Conservation (phyloP, 2,113 vertebrate genomes). For the Vanacampus margaritifer region DNA sequence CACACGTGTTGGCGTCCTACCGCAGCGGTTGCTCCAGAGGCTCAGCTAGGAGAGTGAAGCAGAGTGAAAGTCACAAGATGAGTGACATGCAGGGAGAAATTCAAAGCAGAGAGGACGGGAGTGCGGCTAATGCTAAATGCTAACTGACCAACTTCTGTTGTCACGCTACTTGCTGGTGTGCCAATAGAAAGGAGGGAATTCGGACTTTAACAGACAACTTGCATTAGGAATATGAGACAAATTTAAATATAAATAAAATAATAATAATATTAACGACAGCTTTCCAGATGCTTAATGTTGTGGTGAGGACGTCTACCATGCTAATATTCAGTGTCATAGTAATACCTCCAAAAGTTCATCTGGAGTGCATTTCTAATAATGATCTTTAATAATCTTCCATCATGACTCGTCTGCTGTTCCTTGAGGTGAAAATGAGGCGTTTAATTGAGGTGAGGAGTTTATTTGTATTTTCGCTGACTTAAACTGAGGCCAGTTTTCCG, state of each 20-base stretch:
- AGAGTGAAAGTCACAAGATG: constrained; percentile 78
- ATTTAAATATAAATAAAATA: not conserved
- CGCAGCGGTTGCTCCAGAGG: constrained; percentile 93
- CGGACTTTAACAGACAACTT: constrained; percentile 21
- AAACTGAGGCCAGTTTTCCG: too few species aligned
- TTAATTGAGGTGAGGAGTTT: too few species aligned
- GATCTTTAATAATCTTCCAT: too few species aligned
- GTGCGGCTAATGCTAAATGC: constrained; percentile 2
- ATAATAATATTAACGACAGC: not conserved
- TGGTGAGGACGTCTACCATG: too few species aligned
- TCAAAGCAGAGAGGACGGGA: constrained; percentile 47
- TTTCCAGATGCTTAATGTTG: not conserved
- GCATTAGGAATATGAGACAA: not conserved
- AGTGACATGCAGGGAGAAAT: constrained; percentile 57
- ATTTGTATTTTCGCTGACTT: too few species aligned
- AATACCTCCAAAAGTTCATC: too few species aligned
- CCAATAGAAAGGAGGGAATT: constrained; percentile 39
- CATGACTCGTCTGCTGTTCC: too few species aligned
- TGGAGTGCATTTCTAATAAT: too few species aligned
- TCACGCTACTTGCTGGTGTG: constrained; percentile 48
- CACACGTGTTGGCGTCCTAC: constrained; percentile 82
- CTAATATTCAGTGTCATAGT: too few species aligned
- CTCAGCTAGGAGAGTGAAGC: constrained; percentile 84
- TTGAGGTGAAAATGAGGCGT: too few species aligned
- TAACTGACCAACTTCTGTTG: constrained; percentile 15